Conservation (phyloP, 2,113 vertebrate genomes). For the Corynorhinus townsendii region DNA sequence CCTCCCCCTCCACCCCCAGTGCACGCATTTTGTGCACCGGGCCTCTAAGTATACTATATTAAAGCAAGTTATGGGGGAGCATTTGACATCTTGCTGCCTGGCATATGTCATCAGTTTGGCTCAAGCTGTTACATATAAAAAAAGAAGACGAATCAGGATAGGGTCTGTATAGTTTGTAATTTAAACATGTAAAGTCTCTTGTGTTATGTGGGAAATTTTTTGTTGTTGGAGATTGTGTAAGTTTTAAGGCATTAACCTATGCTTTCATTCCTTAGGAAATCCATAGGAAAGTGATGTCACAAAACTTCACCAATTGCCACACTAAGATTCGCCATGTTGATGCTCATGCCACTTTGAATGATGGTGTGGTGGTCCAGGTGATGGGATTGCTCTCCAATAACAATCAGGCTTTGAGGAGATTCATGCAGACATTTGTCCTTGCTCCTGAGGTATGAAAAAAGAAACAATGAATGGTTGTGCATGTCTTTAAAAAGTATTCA, state of each 20-base stretch:
- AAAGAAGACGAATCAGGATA: neutral
- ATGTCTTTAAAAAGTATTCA: neutral
- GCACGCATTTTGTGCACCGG: too few relatives aligned
- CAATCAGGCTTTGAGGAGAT: slow-evolving; percentile 96
- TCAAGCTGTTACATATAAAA: neutral
- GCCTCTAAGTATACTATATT: neutral
- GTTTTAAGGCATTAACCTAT: neutral
- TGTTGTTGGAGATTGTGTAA: neutral
- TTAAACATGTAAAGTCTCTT: neutral
- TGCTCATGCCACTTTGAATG: slow-evolving; percentile 95
- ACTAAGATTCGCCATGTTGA: slow-evolving; percentile 98
- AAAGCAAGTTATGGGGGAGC: neutral
- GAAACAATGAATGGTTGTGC: neutral
- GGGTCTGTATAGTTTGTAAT: neutral
- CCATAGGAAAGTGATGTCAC: slow-evolving; percentile 96
- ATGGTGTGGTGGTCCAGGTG: slow-evolving; percentile 97
- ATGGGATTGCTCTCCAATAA: slow-evolving; percentile 99
- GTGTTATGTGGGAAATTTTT: neutral
- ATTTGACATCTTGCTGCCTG: neutral
- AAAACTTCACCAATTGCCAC: slow-evolving; percentile 97
- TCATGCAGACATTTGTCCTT: slow-evolving; percentile 98
- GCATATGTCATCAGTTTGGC: neutral
- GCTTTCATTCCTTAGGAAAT: slow-evolving; percentile 81
- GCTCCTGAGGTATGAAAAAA: slow-evolving; percentile 90
- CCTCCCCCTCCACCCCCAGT: too few relatives aligned